These are phyloP conservation scores for Trichonephila inaurata DNA, from an alignment of 1,140 invertebrate genomes.

Conservation along the genomic window DNA sequence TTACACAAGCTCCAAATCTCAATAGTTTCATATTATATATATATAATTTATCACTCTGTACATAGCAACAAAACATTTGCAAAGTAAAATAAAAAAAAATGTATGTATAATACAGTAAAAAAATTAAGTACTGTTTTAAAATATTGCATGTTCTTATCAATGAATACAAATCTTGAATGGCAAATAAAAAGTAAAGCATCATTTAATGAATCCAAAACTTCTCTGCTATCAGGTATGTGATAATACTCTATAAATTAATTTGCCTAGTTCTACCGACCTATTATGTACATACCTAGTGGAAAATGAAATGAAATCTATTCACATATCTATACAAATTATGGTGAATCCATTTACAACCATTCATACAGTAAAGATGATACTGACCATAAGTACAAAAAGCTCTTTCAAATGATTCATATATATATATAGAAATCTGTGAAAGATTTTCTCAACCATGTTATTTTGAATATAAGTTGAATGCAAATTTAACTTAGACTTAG, in stretches of 20 bases:
- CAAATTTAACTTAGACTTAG: not conserved
- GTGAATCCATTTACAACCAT: conserved; percentile 3
- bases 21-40: not conserved
- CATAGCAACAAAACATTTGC: not conserved
- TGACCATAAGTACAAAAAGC: conserved; percentile 46
- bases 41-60: conserved; percentile 15
- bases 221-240: not conserved
- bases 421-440: conserved; percentile 22
- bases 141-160: not conserved
- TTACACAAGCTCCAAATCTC: not conserved
- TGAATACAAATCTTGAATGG: too few species aligned
- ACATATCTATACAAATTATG: conserved; percentile 57
- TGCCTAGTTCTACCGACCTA: conserved; percentile 40
- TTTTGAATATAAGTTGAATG: not conserved
- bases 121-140: not conserved
- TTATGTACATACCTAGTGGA: conserved; percentile 59
- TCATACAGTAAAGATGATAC: conserved; percentile 28
- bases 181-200: not conserved
- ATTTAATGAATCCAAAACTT: not conserved
- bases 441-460: conserved; percentile 46
- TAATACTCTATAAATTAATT: conserved; percentile 46
- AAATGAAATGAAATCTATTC: conserved; percentile 61
- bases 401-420: conserved; percentile 49
- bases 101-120: too few species aligned
- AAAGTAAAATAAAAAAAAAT: not conserved